Conservation (phyloP, 1,140 invertebrate genomes). For the Phenacoccus solenopsis region DNA sequence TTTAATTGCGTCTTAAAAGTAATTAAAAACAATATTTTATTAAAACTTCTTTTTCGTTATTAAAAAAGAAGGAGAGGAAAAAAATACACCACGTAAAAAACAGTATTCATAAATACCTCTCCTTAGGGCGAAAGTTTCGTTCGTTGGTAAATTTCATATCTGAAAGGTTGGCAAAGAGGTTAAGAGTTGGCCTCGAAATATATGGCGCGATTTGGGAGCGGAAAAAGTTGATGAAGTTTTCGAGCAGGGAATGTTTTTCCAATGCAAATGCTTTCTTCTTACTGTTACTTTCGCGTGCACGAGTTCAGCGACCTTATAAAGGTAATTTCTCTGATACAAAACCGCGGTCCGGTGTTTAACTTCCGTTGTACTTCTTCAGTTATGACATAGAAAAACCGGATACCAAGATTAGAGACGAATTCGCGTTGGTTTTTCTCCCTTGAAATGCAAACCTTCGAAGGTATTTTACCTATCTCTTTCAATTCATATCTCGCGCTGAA, state of each 20-base stretch:
- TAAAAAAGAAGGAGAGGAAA: not conserved
- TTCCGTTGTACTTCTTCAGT: too few relatives aligned
- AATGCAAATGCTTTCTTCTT: too few relatives aligned
- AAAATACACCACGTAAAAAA: too few relatives aligned
- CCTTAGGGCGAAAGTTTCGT: not conserved
- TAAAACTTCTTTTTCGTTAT: not conserved
- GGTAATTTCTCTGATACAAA: too few relatives aligned
- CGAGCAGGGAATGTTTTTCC: too few relatives aligned
- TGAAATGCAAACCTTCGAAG: not conserved
- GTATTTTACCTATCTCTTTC: not conserved
- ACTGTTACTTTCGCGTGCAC: too few relatives aligned
- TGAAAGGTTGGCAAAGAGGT: not conserved
- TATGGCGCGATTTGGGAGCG: too few relatives aligned
- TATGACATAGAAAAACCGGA: not conserved
- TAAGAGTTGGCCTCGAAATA: too few relatives aligned
- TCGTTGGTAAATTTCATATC: not conserved
- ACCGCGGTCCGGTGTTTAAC: too few relatives aligned
- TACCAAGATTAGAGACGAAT: not conserved
- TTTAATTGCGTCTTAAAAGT: not conserved
- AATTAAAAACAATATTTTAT: constrained; percentile 4
- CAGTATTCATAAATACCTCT: not conserved
- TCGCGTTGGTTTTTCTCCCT: not conserved
- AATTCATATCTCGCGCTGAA: not conserved
- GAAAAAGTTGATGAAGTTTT: too few relatives aligned
- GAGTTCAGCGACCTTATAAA: too few relatives aligned